Percentiles rank a stretch among this genome's conserved stretches.
Conservation (phyloP, 2,888 invertebrate species). For the Campoplex nolae region DNA sequence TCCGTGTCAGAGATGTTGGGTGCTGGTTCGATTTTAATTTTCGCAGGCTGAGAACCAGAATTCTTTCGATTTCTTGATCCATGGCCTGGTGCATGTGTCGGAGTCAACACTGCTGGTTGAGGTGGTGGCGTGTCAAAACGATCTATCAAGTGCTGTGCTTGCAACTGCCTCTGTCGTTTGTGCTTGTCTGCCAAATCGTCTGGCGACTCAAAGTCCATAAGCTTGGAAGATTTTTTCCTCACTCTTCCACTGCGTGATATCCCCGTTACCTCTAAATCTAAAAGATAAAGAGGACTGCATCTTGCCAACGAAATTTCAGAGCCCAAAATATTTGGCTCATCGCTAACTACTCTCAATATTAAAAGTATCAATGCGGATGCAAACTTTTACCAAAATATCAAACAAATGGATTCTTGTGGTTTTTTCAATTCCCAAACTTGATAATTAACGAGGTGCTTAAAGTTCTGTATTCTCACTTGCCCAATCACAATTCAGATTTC, state of each 20-base stretch:
- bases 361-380: background rate
- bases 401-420: background rate
- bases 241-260: conserved; percentile 96
- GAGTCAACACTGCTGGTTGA: conserved; percentile 54
- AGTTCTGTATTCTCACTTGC: background rate
- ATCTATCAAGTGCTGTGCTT: conserved; percentile 80
- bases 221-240: conserved; percentile 96
- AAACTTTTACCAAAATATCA: background rate
- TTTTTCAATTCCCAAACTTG: background rate
- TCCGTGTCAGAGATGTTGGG: conserved; percentile 83
- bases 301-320: conserved; percentile 79
- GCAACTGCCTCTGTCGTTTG: conserved; percentile 84
- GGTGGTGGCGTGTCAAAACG: conserved; percentile 77
- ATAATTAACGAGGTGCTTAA: background rate
- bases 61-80: conserved; percentile 73
- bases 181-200: conserved; percentile 91
- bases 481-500: background rate
- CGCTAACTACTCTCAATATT: conserved; percentile 60
- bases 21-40: conserved; percentile 75
- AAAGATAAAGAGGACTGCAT: conserved; percentile 80
- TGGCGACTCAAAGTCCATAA: conserved; percentile 96
- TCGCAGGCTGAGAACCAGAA: conserved; percentile 74
- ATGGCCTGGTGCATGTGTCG: conserved; percentile 53
- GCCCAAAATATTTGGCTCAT: conserved; percentile 75
- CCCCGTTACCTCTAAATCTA: conserved; percentile 93